These are phyloP conservation scores for Jaculus jaculus DNA, from an alignment of 2,113 vertebrate species.

Conservation along the genomic window DNA sequence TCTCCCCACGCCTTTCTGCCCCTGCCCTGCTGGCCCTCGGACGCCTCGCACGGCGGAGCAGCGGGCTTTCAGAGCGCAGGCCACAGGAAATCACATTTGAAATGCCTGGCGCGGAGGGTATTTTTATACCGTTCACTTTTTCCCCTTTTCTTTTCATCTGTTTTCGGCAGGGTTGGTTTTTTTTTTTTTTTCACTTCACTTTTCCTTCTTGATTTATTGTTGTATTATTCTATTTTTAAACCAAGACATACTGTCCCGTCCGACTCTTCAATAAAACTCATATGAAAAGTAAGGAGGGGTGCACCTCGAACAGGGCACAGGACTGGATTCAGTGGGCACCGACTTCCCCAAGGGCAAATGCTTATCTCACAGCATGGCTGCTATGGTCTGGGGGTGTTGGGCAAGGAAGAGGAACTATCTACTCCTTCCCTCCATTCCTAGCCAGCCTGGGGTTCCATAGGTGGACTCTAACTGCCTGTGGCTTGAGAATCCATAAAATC, in stretches of 20 bases:
- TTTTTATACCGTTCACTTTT: constrained; percentile 83
- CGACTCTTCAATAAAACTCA: constrained; percentile 82
- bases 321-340: constrained; percentile 60
- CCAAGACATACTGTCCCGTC: constrained; percentile 81
- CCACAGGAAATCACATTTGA: constrained; percentile 83
- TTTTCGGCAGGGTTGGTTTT: constrained; percentile 82
- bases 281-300: constrained; percentile 80
- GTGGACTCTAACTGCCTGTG: background rate
- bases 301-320: constrained; percentile 77
- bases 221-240: constrained; percentile 88
- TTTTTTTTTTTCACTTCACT: constrained; percentile 76
- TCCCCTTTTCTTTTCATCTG: constrained; percentile 84
- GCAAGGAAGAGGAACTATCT: background rate
- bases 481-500: background rate
- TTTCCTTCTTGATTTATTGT: constrained; percentile 85
- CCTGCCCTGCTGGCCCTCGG: constrained; percentile 71
- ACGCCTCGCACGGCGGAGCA: constrained; percentile 62
- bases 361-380: constrained; percentile 72
- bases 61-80: constrained; percentile 68
- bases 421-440: background rate
- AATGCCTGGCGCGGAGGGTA: constrained; percentile 82
- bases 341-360: constrained; percentile 67
- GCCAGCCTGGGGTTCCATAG: background rate
- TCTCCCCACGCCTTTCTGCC: constrained; percentile 78
- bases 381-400: background rate